Base-by-base conservation (phyloP, 1,140 invertebrate species). In the Drosophila fuyamai region DNA sequence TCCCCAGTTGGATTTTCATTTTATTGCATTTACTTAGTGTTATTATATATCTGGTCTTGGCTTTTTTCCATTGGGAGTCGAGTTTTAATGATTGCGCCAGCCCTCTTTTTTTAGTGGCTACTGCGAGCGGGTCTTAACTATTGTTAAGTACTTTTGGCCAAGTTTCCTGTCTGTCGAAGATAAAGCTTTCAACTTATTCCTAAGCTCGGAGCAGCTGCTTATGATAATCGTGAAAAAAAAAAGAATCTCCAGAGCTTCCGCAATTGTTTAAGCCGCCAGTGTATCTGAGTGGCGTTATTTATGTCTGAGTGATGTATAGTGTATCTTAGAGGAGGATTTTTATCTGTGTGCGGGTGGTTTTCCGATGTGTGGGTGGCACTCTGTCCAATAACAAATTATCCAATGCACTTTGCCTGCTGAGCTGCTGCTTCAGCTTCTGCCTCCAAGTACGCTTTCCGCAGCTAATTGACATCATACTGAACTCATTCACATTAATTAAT, bases 401-500 rank as follows among this genome's bases (percentile, higher is more conserved):
- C 79, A 79, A 44, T 76, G 76, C 76, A 80, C 58, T 65, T 62
- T 55, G 61, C 54, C 60, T 75, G 59, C 41, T 55, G 47, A 63
- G 53, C 53, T 38, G 10, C 9, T 38, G 43, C 53, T 76, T 32
- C 58, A 35, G 40, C 32, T 43, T 40, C 8, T 41, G 36, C 55
- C 83, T 71, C 66, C 80, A 75, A 88, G 84, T 89, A 73, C 84
- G 77, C 74, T 89, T 88, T 84, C 83, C 83, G 84, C 83, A 88
- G 84, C 84, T 89, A 89, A 89, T 89, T 89, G 84, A 89, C 84
- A 89, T 89, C 84, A 89, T 89, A 89, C 84, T 89, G 84, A 89
- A 89, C 84, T 89, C 84, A 89, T 89, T 89, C 84, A 89, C 84
- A 89, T 89, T 89, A 89, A 89, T 89, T 89, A 89, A 89, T 89